Conservation (phyloP, 64 coral and sea anemone species). For the Hydrozoanthus tunicans region DNA sequence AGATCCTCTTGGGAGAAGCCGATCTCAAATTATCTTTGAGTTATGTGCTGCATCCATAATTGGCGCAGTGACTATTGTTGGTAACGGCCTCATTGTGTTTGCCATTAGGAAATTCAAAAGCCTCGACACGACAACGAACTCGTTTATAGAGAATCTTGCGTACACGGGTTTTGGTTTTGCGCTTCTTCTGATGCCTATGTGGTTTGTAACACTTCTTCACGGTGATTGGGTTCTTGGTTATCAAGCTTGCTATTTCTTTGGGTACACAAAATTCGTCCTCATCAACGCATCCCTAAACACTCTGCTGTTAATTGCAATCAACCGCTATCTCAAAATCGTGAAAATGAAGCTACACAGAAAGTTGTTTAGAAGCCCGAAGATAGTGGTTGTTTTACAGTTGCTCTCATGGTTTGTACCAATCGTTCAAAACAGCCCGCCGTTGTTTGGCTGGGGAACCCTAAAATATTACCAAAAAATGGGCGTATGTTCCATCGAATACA, state of each 20-base stretch:
- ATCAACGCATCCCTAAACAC: conserved; percentile 42
- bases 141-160: conserved; percentile 29
- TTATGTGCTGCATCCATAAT: background rate
- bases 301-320: conserved; percentile 22
- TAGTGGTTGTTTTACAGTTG: background rate
- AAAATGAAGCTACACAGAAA: conserved; percentile 45
- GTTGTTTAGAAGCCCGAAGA: conserved; percentile 11
- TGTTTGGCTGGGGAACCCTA: conserved; percentile 27
- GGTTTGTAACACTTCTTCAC: conserved; percentile 1
- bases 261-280: conserved; percentile 40
- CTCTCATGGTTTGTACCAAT: conserved; percentile 21
- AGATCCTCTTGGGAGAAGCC: conserved; percentile 25
- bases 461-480: conserved; percentile 34
- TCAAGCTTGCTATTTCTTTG: conserved; percentile 1
- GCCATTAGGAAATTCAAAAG: conserved; percentile 19
- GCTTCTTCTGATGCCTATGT: conserved; percentile 16
- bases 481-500: conserved; percentile 42
- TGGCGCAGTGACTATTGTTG: conserved; percentile 5
- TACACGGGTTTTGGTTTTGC: conserved; percentile 10
- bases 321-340: conserved; percentile 44
- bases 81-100: conserved; percentile 28
- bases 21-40: background rate
- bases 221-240: conserved; percentile 17
- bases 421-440: conserved; percentile 9
- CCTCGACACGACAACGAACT: conserved; percentile 9